Evolutionary conservation across 2,797 vertebrate species (phyloP), one percentile per base, ranked within the genome.

Genomic region (Sebastes umbrosus): DNA sequence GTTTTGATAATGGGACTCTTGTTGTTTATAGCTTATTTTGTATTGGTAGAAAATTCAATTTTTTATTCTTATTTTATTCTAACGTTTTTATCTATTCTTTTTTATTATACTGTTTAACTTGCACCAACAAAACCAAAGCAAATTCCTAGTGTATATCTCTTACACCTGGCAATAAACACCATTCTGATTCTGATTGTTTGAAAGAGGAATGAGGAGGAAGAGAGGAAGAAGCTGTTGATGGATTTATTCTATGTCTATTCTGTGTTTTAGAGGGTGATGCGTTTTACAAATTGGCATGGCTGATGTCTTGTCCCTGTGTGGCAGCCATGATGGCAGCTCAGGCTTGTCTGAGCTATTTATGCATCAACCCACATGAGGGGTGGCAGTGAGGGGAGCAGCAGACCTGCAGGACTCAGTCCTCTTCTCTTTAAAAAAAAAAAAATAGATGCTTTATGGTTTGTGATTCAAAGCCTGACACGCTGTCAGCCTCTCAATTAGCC

Each of bases 271-370:
- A 11, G 1, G 57, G 24, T 68, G 65, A 43, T 29, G 58, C 58
- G 20, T 63, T 60, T 70, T 31, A 63, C 73, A 84, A 87, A 69
- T 84, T 73, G 58, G 55, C 71, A 29, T 74, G 73, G 79, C 34
- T 83, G 54, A 8, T 69, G 71, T 43, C 9, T 76, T 52, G 59
- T 74, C 43, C 62, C 69, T 6, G 55, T 6, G 55, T 87, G 80
- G 88, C 84, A 88, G 88, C 89, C 89, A 90, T 91, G 80, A 90
- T 59, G 71, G 83, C 82, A 75, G 88, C 65, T 65, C 55, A 39
- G 39, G 82, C 82, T 29, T 71, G 22, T 71, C 34, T 34, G 43
- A 82, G 72, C 59, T 70, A 18, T 83, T 67, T 64, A 60, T 82
- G 73, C 64, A 52, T 34, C 69, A 63, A 4, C 43, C 58, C 22